phyloP scores from a whole-genome alignment of 2,888 invertebrate species.

The Metalampra italica region DNA sequence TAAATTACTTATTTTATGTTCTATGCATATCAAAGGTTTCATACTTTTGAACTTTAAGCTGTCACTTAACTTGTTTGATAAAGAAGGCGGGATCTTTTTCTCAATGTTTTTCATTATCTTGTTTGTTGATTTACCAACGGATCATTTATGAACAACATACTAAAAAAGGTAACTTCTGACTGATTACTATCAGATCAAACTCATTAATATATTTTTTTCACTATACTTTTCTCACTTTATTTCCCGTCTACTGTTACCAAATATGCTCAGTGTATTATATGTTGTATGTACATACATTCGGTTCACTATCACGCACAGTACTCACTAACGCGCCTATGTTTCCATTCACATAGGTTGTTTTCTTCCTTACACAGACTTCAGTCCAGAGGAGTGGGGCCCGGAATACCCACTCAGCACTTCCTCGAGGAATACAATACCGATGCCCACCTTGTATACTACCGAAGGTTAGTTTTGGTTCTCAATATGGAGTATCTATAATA shows the following conservation, averaged over 20 bases:
- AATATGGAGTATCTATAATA: too few species aligned
- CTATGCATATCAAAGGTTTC: neutral
- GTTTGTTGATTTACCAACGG: too few species aligned
- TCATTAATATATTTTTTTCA: too few species aligned
- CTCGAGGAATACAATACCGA: conserved; percentile 81
- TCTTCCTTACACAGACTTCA: conserved; percentile 78
- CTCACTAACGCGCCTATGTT: conserved; percentile 66
- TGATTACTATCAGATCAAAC: too few species aligned
- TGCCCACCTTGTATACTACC: conserved; percentile 89
- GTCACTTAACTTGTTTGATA: neutral
- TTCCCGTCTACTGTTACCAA: too few species aligned
- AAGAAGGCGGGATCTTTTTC: neutral
- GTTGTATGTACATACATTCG: neutral
- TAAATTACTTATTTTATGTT: neutral
- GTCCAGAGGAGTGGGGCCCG: conserved; percentile 82
- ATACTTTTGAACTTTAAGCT: neutral
- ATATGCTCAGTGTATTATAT: neutral
- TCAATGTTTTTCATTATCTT: too few species aligned
- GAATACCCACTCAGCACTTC: conserved; percentile 77
- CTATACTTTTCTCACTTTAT: too few species aligned
- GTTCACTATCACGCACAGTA: neutral
- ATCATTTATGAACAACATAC: too few species aligned
- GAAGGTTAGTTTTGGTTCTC: conserved; percentile 73
- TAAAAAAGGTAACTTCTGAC: too few species aligned
- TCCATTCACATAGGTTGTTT: conserved; percentile 76